Conservation (phyloP, 2,113 vertebrate genomes). For the Saccopteryx leptura region DNA sequence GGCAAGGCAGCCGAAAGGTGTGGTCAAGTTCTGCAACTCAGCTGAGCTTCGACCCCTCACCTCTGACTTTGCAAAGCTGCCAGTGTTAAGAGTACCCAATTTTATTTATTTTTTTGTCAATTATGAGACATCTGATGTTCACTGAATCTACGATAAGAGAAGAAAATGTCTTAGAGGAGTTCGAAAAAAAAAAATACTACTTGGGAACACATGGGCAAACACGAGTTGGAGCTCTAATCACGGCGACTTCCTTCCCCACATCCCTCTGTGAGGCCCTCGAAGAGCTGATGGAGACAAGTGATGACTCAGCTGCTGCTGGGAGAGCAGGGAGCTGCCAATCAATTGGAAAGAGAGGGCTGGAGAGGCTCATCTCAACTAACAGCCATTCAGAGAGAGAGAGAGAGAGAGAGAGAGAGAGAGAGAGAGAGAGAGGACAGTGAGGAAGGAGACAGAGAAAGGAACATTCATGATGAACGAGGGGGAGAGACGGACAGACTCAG, state of each 20-base stretch:
- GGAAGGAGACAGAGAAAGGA: not conserved
- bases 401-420: not conserved
- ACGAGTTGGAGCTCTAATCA: not conserved
- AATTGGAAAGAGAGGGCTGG: not conserved
- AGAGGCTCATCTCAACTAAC: not conserved
- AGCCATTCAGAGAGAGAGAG: not conserved
- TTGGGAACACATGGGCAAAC: conserved; percentile 28
- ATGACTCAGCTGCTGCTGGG: conserved; percentile 26
- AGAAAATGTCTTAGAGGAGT: conserved; percentile 40
- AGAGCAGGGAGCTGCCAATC: not conserved
- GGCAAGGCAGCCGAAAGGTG: not conserved
- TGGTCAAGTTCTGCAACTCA: not conserved
- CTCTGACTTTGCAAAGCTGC: conserved; percentile 47
- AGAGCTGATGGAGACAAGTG: not conserved
- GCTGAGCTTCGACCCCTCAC: not conserved
- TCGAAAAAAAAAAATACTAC: conserved; percentile 28
- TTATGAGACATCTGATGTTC: conserved; percentile 60
- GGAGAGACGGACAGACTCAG: not conserved
- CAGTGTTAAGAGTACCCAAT: not conserved
- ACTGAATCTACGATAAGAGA: conserved; percentile 35
- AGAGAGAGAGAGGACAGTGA: no score
- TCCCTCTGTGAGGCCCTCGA: not conserved
- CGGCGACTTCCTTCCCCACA: conserved; percentile 48
- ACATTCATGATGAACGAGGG: rapidly evolving
- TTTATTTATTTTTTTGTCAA: not conserved